Evolutionary conservation across 2,113 vertebrate genomes (phyloP), one percentile per base, ranked within the genome.

Genomic region (Myocastor coypus): DNA sequence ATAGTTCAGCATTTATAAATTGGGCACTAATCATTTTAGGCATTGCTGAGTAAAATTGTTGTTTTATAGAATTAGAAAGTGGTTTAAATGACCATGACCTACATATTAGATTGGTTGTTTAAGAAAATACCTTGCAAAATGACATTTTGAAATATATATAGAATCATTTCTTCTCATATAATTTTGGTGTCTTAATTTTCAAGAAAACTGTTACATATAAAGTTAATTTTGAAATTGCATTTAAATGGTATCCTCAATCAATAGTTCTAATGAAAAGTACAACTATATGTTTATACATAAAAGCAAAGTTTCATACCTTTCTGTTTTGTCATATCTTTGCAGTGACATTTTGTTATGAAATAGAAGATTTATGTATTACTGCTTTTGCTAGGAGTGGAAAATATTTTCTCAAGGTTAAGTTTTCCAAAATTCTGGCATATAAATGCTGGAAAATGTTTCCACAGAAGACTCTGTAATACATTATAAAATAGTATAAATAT

Each of bases 21-120:
- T 93, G 3, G 28, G 28, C 16, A n/a, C 9, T 91, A 91, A 93
- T 3, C 5, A 34, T 94, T 88, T 90, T 69, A 80, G 57, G 50
- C 77, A 80, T 34, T 73, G 26, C 55, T 80, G 17, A 90, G 81
- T 84, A 87, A 83, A 28, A 52, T 42, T 37, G 30, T 73, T 84
- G 61, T 50, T 93, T 94, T 87, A 52, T 80, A 83, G 55, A 96
- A 84, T 50, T 92, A 42, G 68, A 32, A 81, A 95, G 57, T 82
- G 13, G 40, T 75, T 92, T 83, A 89, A 75, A 57, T 89, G 73
- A 24, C 73, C 34, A 20, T 77, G 13, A 83, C 64, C 52, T 94
- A 71, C 13, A 64, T 61, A 69, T 55, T 83, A 80, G 20, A 87
- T 83, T 50, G 32, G 30, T 69, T 68, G 50, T 20, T 86, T 75